Evolutionary conservation across 2,113 vertebrate genomes (phyloP).

Genomic region (Meles meles): DNA sequence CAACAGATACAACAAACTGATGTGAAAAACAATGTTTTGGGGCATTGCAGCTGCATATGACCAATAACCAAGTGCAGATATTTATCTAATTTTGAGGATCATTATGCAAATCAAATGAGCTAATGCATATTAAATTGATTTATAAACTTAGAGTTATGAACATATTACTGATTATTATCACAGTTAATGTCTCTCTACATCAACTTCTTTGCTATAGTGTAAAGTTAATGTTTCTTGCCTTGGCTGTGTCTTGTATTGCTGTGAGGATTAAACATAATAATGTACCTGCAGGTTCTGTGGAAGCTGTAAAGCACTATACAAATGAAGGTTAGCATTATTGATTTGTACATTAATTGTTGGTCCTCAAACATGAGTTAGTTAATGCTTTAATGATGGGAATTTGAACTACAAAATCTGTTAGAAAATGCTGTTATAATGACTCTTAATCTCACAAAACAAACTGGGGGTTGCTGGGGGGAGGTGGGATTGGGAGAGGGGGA

Average conservation of each 20-base stretch:
- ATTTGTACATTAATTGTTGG: slow-evolving; percentile 57
- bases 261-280: slow-evolving; percentile 7
- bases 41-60: neutral
- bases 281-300: neutral
- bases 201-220: neutral
- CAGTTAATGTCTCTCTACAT: neutral
- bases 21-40: neutral
- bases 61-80: neutral
- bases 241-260: neutral
- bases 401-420: slow-evolving; percentile 47
- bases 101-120: slow-evolving; percentile 24
- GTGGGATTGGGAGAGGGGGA: too few relatives aligned
- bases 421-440: slow-evolving; percentile 23
- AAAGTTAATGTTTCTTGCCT: slow-evolving; percentile 23
- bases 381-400: slow-evolving; percentile 49
- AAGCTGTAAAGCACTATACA: slow-evolving; percentile 12
- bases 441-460: too few relatives aligned
- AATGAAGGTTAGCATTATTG: slow-evolving; percentile 47
- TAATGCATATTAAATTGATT: neutral
- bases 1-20: neutral
- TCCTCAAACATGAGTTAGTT: slow-evolving; percentile 43
- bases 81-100: neutral
- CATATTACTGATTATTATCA: slow-evolving; percentile 2
- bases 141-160: slow-evolving; percentile 18
- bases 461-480: too few relatives aligned